Evolutionary conservation across 2,888 invertebrate species (phyloP).

Genomic region (Crematogaster levior): DNA sequence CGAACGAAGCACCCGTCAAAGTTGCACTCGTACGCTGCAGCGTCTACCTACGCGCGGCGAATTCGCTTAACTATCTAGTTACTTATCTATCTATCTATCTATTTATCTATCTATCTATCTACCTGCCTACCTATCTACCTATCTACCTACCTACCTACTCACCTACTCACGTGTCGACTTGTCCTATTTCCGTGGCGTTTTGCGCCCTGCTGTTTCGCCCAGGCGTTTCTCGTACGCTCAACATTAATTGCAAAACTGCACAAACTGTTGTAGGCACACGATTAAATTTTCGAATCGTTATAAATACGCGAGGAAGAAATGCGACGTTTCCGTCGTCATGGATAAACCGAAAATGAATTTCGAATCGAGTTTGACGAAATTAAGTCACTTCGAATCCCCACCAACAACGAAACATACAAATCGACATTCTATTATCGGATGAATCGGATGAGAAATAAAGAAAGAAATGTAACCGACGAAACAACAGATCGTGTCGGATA

Average conservation of each 20-base stretch:
- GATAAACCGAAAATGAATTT: background rate
- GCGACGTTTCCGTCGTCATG: background rate
- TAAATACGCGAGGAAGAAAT: background rate
- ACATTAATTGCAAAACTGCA: constrained; percentile 39
- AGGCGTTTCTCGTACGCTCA: constrained; percentile 17
- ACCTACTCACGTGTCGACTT: constrained; percentile 76
- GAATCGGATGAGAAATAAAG: background rate
- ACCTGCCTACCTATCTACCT: constrained; percentile 55
- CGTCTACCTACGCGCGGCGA: constrained; percentile 58
- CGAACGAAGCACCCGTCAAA: constrained; percentile 20
- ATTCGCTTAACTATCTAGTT: constrained; percentile 60
- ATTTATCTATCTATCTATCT: constrained; percentile 2
- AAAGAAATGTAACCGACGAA: constrained; percentile 33
- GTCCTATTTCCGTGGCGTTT: constrained; percentile 74
- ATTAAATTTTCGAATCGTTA: constrained; percentile 17
- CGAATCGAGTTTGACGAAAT: background rate
- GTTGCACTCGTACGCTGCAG: constrained; percentile 54
- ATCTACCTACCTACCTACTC: constrained; percentile 78
- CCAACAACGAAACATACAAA: background rate
- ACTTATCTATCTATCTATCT: background rate
- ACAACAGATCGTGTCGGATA: constrained; percentile 42
- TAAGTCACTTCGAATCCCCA: background rate
- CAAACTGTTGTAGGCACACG: constrained; percentile 22
- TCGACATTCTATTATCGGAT: background rate
- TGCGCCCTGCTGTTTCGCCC: constrained; percentile 67